Evolutionary conservation across 2,888 invertebrate genomes (phyloP).

Genomic region (Spialia ferax): DNA sequence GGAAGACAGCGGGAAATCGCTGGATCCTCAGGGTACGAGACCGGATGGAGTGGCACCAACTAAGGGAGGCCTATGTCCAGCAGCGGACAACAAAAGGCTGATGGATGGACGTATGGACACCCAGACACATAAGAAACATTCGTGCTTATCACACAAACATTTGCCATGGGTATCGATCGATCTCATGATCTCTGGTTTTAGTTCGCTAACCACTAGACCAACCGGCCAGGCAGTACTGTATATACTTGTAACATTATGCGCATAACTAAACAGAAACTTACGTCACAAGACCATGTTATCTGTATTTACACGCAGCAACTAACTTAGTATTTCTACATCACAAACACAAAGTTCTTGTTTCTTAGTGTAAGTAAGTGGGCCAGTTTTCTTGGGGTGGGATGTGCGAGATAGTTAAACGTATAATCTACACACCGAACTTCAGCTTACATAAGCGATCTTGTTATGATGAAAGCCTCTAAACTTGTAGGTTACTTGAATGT

Average conservation of each 20-base stretch:
- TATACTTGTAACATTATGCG: background rate
- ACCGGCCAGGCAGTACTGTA: too few relatives aligned
- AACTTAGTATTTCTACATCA: slow-evolving; percentile 11
- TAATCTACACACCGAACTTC: background rate
- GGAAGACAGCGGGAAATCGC: too few relatives aligned
- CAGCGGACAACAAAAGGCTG: too few relatives aligned
- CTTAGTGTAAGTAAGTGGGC: slow-evolving; percentile 8
- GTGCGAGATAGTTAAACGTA: background rate
- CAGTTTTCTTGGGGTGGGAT: background rate
- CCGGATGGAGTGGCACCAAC: too few relatives aligned
- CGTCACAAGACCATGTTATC: slow-evolving; percentile 15
- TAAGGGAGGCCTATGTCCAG: too few relatives aligned
- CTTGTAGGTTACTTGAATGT: background rate
- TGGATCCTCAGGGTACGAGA: too few relatives aligned
- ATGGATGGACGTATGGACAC: too few relatives aligned
- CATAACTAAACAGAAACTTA: slow-evolving; percentile 6
- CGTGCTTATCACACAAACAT: too few relatives aligned
- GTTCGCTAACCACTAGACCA: too few relatives aligned
- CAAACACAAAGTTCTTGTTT: slow-evolving; percentile 23
- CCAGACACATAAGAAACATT: too few relatives aligned
- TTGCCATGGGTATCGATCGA: too few relatives aligned
- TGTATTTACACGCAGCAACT: slow-evolving; percentile 14
- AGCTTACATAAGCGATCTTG: background rate
- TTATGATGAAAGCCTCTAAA: background rate
- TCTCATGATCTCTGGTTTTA: too few relatives aligned